Conservation (phyloP, 92 coral and sea anemone species). For the Parazoanthus darwini region DNA sequence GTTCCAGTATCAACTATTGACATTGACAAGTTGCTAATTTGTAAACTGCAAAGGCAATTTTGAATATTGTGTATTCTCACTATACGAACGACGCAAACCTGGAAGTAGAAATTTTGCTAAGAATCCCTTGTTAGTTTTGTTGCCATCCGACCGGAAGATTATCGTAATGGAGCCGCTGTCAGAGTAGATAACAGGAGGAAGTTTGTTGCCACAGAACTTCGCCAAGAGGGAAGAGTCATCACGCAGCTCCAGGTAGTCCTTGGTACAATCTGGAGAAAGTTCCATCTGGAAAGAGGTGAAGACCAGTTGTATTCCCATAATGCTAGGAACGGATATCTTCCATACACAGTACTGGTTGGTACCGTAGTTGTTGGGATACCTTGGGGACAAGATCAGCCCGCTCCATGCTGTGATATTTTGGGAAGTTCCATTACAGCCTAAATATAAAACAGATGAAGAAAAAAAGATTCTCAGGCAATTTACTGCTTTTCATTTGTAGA, state of each 20-base stretch:
- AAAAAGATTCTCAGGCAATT: background rate
- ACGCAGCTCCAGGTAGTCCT: background rate
- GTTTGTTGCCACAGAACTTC: conserved; percentile 6
- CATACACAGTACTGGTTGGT: conserved; percentile 3
- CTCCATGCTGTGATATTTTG: conserved; percentile 23
- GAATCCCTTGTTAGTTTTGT: background rate
- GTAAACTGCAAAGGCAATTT: background rate
- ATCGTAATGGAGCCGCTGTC: conserved; percentile 6
- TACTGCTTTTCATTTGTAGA: background rate
- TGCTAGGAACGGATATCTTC: conserved; percentile 5
- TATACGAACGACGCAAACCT: background rate
- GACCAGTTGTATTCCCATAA: conserved; percentile 24
- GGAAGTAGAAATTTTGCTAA: conserved; percentile 1
- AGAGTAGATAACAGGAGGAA: conserved; percentile 1
- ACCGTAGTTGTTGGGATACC: conserved; percentile 1
- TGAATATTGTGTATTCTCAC: no score
- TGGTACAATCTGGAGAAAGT: background rate
- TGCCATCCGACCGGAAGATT: conserved; percentile 1
- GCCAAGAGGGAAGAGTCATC: background rate
- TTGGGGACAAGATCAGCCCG: conserved; percentile 9
- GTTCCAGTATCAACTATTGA: no score
- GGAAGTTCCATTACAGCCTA: conserved; percentile 5
- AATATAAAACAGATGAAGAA: background rate
- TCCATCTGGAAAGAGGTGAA: background rate
- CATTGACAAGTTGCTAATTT: background rate